phyloP scores from a whole-genome alignment of 2,113 vertebrate genomes.

The Mohoua ochrocephala region DNA sequence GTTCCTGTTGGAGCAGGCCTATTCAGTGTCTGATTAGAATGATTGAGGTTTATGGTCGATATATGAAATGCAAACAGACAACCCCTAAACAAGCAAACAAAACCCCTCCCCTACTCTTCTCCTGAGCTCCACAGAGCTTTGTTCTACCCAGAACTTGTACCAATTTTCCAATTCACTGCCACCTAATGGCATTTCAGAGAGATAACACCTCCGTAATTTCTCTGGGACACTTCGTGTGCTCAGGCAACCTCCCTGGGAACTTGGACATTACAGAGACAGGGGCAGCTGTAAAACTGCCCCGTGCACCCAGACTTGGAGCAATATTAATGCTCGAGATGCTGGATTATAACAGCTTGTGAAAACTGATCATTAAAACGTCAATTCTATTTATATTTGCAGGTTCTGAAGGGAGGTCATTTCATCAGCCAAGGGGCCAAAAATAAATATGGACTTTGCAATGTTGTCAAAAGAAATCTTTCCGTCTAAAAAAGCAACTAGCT shows the following conservation, averaged over 20 bases:
- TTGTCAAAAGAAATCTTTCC: conserved; percentile 28
- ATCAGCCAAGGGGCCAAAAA: not conserved
- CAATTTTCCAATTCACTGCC: conserved; percentile 46
- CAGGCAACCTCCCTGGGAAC: not conserved
- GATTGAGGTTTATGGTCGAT: not conserved
- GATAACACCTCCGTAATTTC: conserved; percentile 10
- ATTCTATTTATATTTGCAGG: conserved; percentile 25
- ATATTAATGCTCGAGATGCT: not conserved
- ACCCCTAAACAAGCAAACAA: not conserved
- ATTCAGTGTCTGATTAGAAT: not conserved
- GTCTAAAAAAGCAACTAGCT: conserved; percentile 5
- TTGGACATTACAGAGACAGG: not conserved
- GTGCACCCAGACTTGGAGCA: not conserved
- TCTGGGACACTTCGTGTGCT: fast-evolving
- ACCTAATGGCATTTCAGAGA: conserved; percentile 53
- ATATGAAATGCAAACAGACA: not conserved
- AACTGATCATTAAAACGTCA: not conserved
- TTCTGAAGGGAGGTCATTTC: conserved; percentile 12
- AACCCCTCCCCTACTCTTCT: not conserved
- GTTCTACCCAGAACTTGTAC: not conserved
- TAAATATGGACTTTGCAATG: not conserved
- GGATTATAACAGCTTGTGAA: not conserved
- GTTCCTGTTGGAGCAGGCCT: not conserved
- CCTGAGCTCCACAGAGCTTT: not conserved
- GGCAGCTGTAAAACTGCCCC: not conserved